Evolutionary conservation across 2,113 vertebrate genomes (phyloP).

Genomic region (Conger conger): DNA sequence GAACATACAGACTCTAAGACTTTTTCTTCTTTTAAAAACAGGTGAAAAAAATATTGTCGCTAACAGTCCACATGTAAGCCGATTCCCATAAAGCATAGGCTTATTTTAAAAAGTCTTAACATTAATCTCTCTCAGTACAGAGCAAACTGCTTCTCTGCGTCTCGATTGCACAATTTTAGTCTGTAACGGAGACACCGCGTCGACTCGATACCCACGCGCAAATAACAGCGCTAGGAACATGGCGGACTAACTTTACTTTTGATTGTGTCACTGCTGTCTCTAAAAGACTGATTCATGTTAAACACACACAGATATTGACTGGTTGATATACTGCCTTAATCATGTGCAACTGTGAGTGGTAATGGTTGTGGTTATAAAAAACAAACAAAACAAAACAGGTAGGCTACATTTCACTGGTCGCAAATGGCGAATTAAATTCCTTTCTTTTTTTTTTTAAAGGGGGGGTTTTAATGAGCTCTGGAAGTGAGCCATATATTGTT

Average conservation of each 20-base stretch:
- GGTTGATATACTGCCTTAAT: neutral
- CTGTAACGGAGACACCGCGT: neutral
- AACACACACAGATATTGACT: neutral
- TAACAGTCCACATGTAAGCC: conserved; percentile 8
- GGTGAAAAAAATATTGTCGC: neutral
- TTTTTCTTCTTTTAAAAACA: conserved; percentile 16
- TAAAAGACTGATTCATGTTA: neutral
- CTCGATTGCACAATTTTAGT: neutral
- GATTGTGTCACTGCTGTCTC: neutral
- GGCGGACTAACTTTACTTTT: neutral
- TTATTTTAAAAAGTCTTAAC: neutral
- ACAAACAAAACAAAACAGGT: neutral
- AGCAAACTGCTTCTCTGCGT: neutral
- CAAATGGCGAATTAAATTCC: neutral
- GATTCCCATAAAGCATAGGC: neutral
- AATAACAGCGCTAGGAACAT: neutral
- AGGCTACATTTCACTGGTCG: neutral
- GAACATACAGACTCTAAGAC: conserved; percentile 21
- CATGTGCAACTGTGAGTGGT: neutral
- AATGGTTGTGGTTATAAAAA: neutral
- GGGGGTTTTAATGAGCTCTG: neutral
- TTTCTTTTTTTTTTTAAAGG: neutral
- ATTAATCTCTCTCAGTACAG: neutral
- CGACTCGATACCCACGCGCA: neutral
- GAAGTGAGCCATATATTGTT: neutral